phyloP scores from a whole-genome alignment of 2,113 vertebrate species.

The Corydoras sp. region DNA sequence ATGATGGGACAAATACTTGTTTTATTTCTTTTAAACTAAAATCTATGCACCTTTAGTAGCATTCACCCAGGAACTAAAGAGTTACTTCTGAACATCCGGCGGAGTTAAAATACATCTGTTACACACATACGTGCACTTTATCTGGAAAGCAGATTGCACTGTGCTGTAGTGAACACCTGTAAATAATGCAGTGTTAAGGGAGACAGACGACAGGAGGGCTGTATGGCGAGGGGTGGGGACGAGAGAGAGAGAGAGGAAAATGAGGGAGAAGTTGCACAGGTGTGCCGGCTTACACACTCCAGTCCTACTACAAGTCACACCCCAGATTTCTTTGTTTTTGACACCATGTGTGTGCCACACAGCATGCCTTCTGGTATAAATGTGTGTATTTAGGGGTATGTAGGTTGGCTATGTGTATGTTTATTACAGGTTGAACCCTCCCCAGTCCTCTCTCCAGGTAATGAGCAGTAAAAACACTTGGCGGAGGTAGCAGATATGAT shows the following conservation, averaged over 20 bases:
- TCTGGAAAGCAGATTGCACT: constrained; percentile 55
- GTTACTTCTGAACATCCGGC: constrained; percentile 27
- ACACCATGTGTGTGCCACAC: constrained; percentile 56
- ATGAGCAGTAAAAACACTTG: constrained; percentile 71
- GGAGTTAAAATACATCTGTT: constrained; percentile 20
- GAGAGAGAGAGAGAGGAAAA: neutral
- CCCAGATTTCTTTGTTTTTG: constrained; percentile 48
- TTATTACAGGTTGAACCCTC: neutral
- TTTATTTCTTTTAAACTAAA: neutral
- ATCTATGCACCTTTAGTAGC: constrained; percentile 11
- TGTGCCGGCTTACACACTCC: constrained; percentile 46
- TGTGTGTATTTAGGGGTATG: constrained; percentile 3
- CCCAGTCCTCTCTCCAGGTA: constrained; percentile 50
- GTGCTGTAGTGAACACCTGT: constrained; percentile 58
- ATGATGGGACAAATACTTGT: no score
- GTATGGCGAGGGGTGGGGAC: constrained; percentile 1
- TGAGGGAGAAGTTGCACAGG: constrained; percentile 53
- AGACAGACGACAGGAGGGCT: constrained; percentile 51
- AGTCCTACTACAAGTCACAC: constrained; percentile 42
- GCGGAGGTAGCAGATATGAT: constrained; percentile 69
- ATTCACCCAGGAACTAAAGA: constrained; percentile 16
- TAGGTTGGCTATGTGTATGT: neutral
- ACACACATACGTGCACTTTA: constrained; percentile 37
- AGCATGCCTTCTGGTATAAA: constrained; percentile 5
- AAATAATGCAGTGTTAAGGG: constrained; percentile 70